Evolutionary conservation across 1,140 invertebrate species (phyloP).

Genomic region (Cheumatopsyche charites): DNA sequence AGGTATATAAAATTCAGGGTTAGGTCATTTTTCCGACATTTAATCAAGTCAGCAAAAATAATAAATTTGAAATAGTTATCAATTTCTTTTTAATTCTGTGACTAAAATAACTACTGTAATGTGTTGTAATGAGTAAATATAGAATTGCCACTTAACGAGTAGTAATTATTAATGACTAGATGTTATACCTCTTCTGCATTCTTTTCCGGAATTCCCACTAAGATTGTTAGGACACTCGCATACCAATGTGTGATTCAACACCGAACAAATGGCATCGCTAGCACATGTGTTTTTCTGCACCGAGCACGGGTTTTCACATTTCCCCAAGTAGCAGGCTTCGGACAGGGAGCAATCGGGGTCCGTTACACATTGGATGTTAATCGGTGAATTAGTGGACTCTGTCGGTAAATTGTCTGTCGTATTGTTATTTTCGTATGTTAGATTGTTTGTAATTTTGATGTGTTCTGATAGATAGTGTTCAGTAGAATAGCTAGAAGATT

Average conservation of each 20-base stretch:
- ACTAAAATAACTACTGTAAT: too few relatives aligned
- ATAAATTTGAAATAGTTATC: too few relatives aligned
- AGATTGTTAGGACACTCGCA: conserved; percentile 69
- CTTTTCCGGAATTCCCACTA: conserved; percentile 51
- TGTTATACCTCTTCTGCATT: conserved; percentile 61
- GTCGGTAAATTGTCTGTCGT: conserved; percentile 53
- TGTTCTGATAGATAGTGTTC: conserved; percentile 31
- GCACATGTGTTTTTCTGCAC: conserved; percentile 67
- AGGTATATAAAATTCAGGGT: too few relatives aligned
- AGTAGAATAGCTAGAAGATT: conserved; percentile 43
- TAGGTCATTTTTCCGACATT: too few relatives aligned
- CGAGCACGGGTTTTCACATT: conserved; percentile 76
- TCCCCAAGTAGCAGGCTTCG: conserved; percentile 69
- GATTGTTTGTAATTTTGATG: not conserved
- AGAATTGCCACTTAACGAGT: too few relatives aligned
- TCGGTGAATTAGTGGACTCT: conserved; percentile 53
- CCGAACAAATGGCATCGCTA: conserved; percentile 70
- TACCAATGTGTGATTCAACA: conserved; percentile 71
- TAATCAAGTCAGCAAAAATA: too few relatives aligned
- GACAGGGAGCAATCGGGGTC: conserved; percentile 72
- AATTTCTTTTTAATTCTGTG: too few relatives aligned
- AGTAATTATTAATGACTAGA: conserved; percentile 48
- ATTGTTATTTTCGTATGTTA: not conserved
- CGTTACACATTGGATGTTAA: conserved; percentile 62
- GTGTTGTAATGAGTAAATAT: too few relatives aligned